Evolutionary conservation across 2,113 vertebrate genomes (phyloP), one percentile per base, ranked within the genome.

Genomic region (Abramis brama): DNA sequence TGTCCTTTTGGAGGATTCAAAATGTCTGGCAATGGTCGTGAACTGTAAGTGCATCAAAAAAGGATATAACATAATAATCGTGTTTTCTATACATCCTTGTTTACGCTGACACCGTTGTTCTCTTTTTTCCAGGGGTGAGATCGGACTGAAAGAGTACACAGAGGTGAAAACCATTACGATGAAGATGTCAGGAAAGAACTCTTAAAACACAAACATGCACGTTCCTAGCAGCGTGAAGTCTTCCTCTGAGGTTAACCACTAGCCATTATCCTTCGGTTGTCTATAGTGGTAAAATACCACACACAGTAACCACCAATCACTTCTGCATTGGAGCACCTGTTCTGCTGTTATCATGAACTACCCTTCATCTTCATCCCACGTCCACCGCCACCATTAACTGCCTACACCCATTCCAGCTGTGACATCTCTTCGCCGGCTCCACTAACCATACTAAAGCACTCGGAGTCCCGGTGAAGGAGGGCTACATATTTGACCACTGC

Each of bases 1-100:
- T 99, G 97, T 95, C 98, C 98, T 87, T 99, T 99, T 91, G 98
- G 98, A 92, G 98, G 98, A 92, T 99, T 97, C 95, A 99, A 99
- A 94, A 99, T 99, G 98, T 99, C 98, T 92, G 98, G 98, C 93
- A 99, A 98, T 36, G 98, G 98, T 33, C 97, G 98, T 94, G 98
- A 99, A 96, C 96, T 99, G 98, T 99, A 95, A 99, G 98, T 97
- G 93, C 19, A 21, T n/a, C 47, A 47, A 39, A 70, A 15, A n/a
- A 11, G 27, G 7, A 25, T 64, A 27, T 39, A 47, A 30, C 60
- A n/a, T 45, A 19, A 45, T 12, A 2, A 39, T 6, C 2, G 36
- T 5, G 2, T 23, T 25, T 79, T 50, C 60, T 57, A 27, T 6
- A 11, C 27, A 43, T 45, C 17, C 3, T 7, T 25, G 30, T 55